A percentile compares a stretch with the other conserved stretches of the same genome.
These are phyloP conservation scores for Scalopus aquaticus DNA, from an alignment of 2,113 vertebrate species.

Conservation along the genomic window DNA sequence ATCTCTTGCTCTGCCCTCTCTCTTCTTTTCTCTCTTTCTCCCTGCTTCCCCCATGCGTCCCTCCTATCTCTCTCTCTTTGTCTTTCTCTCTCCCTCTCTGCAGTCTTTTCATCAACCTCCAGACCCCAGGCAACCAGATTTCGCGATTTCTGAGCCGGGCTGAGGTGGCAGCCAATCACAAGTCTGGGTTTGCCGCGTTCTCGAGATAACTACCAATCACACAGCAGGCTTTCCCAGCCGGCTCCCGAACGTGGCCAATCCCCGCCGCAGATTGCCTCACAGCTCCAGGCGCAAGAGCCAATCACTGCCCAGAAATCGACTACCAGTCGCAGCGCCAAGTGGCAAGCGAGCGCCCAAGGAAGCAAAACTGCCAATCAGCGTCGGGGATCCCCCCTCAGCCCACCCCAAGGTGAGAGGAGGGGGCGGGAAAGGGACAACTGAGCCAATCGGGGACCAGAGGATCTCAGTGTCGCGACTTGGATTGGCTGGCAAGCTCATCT, in stretches of 20 bases:
- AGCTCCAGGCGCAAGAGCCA: not conserved
- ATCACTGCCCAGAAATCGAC: not conserved
- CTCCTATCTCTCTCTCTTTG: too few species aligned
- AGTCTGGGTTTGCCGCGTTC: constrained; percentile 53
- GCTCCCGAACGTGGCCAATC: not conserved
- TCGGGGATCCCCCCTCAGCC: not conserved
- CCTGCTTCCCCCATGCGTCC: too few species aligned
- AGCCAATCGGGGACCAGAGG: not conserved
- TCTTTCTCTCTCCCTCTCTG: not conserved
- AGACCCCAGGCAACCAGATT: not conserved
- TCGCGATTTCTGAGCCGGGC: constrained; percentile 2
- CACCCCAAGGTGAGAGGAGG: constrained; percentile 30
- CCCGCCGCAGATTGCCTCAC: not conserved
- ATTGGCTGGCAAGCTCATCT: not conserved
- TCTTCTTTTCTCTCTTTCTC: not conserved
- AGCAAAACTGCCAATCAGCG: not conserved
- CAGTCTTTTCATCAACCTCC: not conserved
- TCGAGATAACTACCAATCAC: not conserved
- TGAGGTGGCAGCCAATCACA: constrained; percentile 56
- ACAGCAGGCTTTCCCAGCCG: not conserved
- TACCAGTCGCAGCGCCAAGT: not conserved
- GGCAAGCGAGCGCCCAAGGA: not conserved
- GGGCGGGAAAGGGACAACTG: not conserved
- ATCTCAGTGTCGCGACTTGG: not conserved
- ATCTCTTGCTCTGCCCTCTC: not conserved